Evolutionary conservation across 2,888 invertebrate genomes (phyloP), one percentile per base, ranked within the genome.

Genomic region (Aspidiotus rigidus): DNA sequence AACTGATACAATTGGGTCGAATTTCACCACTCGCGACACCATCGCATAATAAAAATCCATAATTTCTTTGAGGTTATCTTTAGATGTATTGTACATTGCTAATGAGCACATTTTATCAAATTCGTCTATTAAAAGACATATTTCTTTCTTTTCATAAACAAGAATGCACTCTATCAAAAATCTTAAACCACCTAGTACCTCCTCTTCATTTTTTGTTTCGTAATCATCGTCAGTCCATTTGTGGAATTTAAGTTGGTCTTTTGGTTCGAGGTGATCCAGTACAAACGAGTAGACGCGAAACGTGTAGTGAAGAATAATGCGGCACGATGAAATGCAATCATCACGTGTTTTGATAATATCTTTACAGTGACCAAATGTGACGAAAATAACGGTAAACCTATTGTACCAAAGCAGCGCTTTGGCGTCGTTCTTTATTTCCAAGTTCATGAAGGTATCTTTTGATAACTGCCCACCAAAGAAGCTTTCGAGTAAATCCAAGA

Each of bases 91-190:
- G 15, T n/a, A 56, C 7, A 56, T 15, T 13, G 56, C 56, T 8
- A 8, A 8, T 8, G 56, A 8, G 15, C 56, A 56, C 9, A 56
- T 10, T 10, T 15, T 15, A 56, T 56, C 56, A 15, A 56, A 15
- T 56, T 56, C 56, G 16, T 56, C 15, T 8, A 56, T 56, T 7
- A 56, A 10, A n/a, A 56, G 16, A 15, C 9, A n/a, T 8, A 10
- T 8, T 56, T 10, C 7, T n/a, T 56, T 56, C 56, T 56, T 8
- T 56, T 8, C 56, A n/a, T 10, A 56, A 56, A n/a, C 8, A 56
- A n/a, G n/a, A 56, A 56, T 56, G n/a, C 56, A 15, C n/a, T 56
- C 56, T n/a, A 56, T n/a, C n/a, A 56, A 56, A 56, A 56, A 56
- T 56, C 56, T 9, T n/a, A 56, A n/a, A 8, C 56, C 56, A n/a